Percentiles rank a stretch among this genome's conserved stretches.
phyloP scores from a whole-genome alignment of 2,888 invertebrate genomes.

The Choreutis nemorana region DNA sequence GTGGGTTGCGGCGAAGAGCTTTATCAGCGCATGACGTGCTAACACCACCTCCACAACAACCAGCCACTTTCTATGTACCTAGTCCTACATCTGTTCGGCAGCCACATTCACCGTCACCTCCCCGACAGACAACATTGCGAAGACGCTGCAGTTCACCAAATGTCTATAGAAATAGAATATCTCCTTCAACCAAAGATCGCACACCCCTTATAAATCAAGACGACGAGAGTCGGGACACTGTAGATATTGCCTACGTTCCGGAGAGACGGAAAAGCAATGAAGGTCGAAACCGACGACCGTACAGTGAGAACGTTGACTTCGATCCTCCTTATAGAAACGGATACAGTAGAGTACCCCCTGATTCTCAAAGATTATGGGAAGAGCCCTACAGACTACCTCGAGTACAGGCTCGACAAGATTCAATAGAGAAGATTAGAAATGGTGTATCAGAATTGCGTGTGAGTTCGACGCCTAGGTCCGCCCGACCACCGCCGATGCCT shows the following conservation, averaged over 20 bases:
- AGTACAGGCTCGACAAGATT: slow-evolving; percentile 43
- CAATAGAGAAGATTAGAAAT: slow-evolving; percentile 44
- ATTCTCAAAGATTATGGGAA: slow-evolving; percentile 44
- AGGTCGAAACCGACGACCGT: slow-evolving; percentile 40
- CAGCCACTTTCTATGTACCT: slow-evolving; percentile 77
- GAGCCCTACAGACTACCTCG: slow-evolving; percentile 53
- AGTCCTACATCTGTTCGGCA: slow-evolving; percentile 62
- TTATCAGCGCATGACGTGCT: slow-evolving; percentile 76
- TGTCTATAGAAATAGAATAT: slow-evolving; percentile 42
- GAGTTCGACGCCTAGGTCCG: slow-evolving; percentile 44
- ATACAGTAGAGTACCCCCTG: slow-evolving; percentile 36
- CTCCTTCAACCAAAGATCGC: slow-evolving; percentile 30
- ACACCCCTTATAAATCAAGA: slow-evolving; percentile 40
- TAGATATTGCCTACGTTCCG: slow-evolving; percentile 39
- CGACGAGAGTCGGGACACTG: slow-evolving; percentile 47
- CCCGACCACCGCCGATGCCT: slow-evolving; percentile 46
- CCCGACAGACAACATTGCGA: slow-evolving; percentile 38
- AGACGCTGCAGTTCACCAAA: slow-evolving; percentile 56
- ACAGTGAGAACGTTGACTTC: slow-evolving; percentile 55
- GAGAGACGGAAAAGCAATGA: slow-evolving; percentile 41
- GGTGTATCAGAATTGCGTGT: slow-evolving; percentile 52
- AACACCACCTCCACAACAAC: slow-evolving; percentile 60
- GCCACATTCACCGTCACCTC: slow-evolving; percentile 46
- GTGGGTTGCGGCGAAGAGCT: slow-evolving; percentile 72
- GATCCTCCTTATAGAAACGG: slow-evolving; percentile 48